Percentiles rank a stretch among this genome's conserved stretches.
These are phyloP conservation scores for Tylochromis polylepis DNA, from an alignment of 2,113 vertebrate species.

Conservation along the genomic window DNA sequence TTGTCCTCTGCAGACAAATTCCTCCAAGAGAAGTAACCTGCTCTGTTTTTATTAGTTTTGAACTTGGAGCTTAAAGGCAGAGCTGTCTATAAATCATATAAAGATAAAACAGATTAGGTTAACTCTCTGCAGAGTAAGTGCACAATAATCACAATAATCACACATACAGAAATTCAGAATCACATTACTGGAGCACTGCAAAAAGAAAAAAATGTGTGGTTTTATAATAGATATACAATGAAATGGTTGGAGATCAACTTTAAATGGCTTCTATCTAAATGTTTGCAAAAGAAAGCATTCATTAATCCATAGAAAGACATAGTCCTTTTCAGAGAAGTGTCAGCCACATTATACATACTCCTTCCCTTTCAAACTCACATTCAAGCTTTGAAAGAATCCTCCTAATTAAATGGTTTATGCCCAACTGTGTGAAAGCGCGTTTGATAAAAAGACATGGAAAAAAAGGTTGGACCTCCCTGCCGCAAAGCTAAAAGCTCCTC, in stretches of 20 bases:
- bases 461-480: background rate
- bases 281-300: background rate
- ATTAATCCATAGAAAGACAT: background rate
- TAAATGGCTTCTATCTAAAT: background rate
- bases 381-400: background rate
- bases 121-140: background rate
- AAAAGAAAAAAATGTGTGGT: background rate
- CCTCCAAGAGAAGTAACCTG: slow-evolving; percentile 13
- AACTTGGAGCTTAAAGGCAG: background rate
- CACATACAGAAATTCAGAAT: background rate
- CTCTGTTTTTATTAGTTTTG: background rate
- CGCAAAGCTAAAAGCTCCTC: background rate
- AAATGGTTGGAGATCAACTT: background rate
- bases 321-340: background rate
- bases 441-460: background rate
- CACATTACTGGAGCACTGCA: background rate
- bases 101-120: background rate
- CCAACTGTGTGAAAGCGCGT: background rate
- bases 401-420: background rate
- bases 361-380: background rate
- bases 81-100: background rate
- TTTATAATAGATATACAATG: background rate
- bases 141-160: background rate
- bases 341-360: background rate
- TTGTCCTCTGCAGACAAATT: background rate